phyloP scores from a whole-genome alignment of 2,113 vertebrate genomes.

The Colius striatus region DNA sequence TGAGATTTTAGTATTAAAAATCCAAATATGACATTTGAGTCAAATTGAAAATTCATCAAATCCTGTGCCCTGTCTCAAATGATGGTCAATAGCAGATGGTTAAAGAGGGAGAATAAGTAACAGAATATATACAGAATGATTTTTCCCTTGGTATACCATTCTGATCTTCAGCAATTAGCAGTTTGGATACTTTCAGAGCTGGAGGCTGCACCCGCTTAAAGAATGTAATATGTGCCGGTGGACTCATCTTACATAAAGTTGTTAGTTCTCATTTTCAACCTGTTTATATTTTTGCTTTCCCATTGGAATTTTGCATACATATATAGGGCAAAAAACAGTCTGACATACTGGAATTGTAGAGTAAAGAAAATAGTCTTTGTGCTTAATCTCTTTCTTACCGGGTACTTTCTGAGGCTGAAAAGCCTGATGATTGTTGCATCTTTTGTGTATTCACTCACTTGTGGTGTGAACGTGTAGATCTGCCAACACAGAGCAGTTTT shows the following conservation, averaged over 20 bases:
- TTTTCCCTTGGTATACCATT: not conserved
- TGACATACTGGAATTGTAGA: not conserved
- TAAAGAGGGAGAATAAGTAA: not conserved
- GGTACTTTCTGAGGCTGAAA: not conserved
- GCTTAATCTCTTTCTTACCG: not conserved
- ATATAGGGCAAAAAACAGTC: not conserved
- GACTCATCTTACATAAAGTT: not conserved
- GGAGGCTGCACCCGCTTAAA: not conserved
- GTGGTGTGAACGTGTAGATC: not conserved
- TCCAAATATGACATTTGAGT: not conserved
- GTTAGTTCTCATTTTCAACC: not conserved
- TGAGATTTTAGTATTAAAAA: slow-evolving; percentile 10
- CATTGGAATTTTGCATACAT: not conserved
- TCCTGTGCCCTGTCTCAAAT: not conserved
- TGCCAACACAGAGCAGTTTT: not conserved
- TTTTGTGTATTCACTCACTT: not conserved
- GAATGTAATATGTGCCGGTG: not conserved
- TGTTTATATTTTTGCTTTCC: not conserved
- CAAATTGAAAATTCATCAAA: not conserved
- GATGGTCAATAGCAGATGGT: not conserved
- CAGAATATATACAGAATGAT: not conserved
- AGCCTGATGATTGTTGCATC: not conserved
- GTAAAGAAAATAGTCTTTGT: not conserved
- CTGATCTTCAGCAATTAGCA: not conserved
- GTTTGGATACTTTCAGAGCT: not conserved